Percentiles rank a stretch among this genome's conserved stretches.
Conservation (phyloP, 2,888 invertebrate species). For the Argynnis bischoffii region DNA sequence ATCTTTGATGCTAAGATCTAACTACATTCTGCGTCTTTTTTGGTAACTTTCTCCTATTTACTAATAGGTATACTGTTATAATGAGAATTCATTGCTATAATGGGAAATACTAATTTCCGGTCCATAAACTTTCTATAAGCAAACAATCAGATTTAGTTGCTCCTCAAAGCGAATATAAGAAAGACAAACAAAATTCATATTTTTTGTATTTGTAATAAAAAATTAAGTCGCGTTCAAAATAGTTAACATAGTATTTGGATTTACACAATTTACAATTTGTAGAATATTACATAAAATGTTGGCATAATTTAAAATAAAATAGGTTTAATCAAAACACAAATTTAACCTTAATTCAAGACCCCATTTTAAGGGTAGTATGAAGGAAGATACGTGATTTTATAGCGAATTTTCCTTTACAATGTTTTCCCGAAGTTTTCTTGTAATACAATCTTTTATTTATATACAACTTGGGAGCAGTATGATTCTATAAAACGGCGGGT, state of each 20-base stretch:
- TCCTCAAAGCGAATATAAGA: no score
- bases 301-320: slow-evolving; percentile 37
- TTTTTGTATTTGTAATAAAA: no score
- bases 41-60: no score
- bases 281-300: slow-evolving; percentile 21
- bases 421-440: slow-evolving; percentile 43
- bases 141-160: no score
- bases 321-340: slow-evolving; percentile 45
- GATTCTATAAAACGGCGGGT: slow-evolving; percentile 28
- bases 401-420: slow-evolving; percentile 44
- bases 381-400: slow-evolving; percentile 45
- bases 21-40: no score
- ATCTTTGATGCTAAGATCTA: no score
- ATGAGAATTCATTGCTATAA: no score
- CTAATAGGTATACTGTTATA: no score
- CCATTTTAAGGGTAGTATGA: slow-evolving; percentile 42
- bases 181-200: no score
- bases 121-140: no score
- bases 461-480: slow-evolving; percentile 35
- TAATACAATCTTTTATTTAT: slow-evolving; percentile 57
- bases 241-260: slow-evolving; percentile 8
- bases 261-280: slow-evolving; percentile 29
- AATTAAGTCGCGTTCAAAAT: no score
- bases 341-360: slow-evolving; percentile 46
- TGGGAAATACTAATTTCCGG: no score